phyloP scores from a whole-genome alignment of 1,140 invertebrate species.

The Leguminivora glycinivorella region DNA sequence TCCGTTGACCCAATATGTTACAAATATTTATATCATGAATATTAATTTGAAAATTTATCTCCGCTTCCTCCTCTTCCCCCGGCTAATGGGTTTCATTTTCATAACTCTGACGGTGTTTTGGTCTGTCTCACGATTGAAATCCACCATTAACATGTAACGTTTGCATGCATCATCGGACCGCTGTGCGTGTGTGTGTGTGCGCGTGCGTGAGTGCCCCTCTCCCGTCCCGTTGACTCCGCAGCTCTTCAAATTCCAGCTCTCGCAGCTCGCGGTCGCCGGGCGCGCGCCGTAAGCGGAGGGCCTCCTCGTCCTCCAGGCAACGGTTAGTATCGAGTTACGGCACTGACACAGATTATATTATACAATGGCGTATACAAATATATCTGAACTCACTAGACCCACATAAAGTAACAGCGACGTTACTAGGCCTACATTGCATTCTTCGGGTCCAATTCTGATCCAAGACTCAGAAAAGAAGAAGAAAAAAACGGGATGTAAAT shows the following conservation, averaged over 20 bases:
- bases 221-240: slow-evolving; percentile 65
- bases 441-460: no score
- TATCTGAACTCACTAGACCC: no score
- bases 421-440: no score
- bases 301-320: slow-evolving; percentile 68
- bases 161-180: slow-evolving; percentile 52
- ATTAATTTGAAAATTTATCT: slow-evolving; percentile 51
- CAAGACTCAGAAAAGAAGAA: no score
- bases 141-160: slow-evolving; percentile 55
- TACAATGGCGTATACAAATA: no score
- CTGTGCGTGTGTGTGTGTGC: slow-evolving; percentile 40
- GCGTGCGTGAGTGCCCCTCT: slow-evolving; percentile 39
- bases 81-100: slow-evolving; percentile 67
- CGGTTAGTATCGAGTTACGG: slow-evolving; percentile 53
- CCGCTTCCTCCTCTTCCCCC: slow-evolving; percentile 52
- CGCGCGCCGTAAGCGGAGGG: slow-evolving; percentile 63
- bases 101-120: slow-evolving; percentile 66
- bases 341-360: not conserved
- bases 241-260: slow-evolving; percentile 79
- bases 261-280: slow-evolving; percentile 70
- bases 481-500: no score
- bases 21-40: not conserved
- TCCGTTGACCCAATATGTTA: not conserved
- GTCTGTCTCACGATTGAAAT: slow-evolving; percentile 46
- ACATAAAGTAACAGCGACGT: no score